phyloP scores from a whole-genome alignment of 1,140 invertebrate species.

The Trachymyrmex cornetzi region DNA sequence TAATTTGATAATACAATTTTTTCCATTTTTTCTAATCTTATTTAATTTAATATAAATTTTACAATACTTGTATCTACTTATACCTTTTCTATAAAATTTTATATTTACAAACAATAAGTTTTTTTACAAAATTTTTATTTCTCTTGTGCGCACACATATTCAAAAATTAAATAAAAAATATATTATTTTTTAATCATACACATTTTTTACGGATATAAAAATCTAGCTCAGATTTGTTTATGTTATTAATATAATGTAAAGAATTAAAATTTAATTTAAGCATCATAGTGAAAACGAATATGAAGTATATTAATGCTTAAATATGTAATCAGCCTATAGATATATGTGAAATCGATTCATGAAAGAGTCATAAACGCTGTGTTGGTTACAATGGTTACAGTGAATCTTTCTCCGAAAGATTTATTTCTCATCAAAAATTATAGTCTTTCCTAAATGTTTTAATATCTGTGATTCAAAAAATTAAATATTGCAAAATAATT shows the following conservation, averaged over 20 bases:
- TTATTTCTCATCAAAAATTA: not conserved
- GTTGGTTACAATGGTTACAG: too few relatives aligned
- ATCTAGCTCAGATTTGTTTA: not conserved
- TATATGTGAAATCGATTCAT: not conserved
- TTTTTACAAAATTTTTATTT: not conserved
- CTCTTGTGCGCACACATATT: not conserved
- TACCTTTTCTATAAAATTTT: not conserved
- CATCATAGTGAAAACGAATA: not conserved
- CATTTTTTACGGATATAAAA: not conserved
- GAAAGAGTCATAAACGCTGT: not conserved
- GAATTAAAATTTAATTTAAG: not conserved
- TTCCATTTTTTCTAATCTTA: not conserved
- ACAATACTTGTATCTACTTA: not conserved
- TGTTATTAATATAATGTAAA: not conserved
- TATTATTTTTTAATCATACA: not conserved
- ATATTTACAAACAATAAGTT: not conserved
- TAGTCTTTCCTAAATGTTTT: not conserved
- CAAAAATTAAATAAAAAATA: not conserved
- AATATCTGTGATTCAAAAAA: not conserved
- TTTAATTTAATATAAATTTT: not conserved
- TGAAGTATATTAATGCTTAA: not conserved
- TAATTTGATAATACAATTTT: not conserved
- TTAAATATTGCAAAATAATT: constrained; percentile 15
- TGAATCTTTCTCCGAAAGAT: not conserved
- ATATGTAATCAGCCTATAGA: not conserved